Evolutionary conservation across 2,797 vertebrate genomes (phyloP), one percentile per base, ranked within the genome.

Genomic region (Zalophus californianus): DNA sequence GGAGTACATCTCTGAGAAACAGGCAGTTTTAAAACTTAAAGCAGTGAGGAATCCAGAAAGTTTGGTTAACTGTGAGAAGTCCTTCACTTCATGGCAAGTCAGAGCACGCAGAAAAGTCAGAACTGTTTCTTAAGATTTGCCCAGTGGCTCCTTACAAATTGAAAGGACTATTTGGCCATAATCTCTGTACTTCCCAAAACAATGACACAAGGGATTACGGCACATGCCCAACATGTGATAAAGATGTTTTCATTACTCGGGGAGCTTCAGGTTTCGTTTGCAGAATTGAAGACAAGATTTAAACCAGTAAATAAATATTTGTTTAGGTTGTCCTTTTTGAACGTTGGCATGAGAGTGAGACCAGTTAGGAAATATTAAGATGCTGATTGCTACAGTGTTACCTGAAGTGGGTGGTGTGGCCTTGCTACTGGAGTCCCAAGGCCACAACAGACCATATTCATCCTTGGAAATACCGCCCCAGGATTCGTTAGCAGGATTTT

Each of bases 61-160:
- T 96, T 80, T 11, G 6, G 96, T 90, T 92, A 90, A 96, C 97
- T 92, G 73, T 83, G 64, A 97, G 94, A 98, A 98, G 98, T 97
- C 97, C 97, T 98, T 98, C 86, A 96, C 97, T 97, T 98, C 95
- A 96, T 82, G 88, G 96, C 98, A 98, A 97, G 97, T 98, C 96
- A 0, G 75, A 98, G 97, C 98, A 94, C 1, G 98, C 91, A 90
- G 0, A 96, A 97, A 97, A 93, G 95, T 96, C 95, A 98, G 96
- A 98, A 98, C 94, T 93, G 93, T 97, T 98, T 98, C 96, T 64
- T 83, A 96, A 98, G 97, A 86, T 96, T 92, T 96, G 70, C 90
- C 97, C 86, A 89, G 48, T 35, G 64, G 79, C 52, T 98, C 97
- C 97, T 98, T 97, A 97, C 90, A 96, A 95, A 95, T 68, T 78